Evolutionary conservation across 2,888 invertebrate genomes (phyloP), one percentile per base, ranked within the genome.

Genomic region (Plebejus anna): DNA sequence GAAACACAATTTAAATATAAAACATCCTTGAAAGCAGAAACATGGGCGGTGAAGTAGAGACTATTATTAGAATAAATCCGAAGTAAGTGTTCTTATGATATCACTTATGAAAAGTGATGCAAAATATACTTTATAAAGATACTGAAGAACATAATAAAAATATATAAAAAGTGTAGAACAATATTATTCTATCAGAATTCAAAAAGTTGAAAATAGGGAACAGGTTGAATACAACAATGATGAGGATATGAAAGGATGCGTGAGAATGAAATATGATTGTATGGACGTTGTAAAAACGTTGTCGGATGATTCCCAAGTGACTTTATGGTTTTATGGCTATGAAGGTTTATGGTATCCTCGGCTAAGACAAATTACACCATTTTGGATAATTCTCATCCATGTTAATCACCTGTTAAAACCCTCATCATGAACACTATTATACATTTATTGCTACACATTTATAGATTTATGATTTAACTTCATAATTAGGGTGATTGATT

Each of bases 181-280:
- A 32, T 36, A 36, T 66, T 36, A 5, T 66, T 66, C 13, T 28
- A 66, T 66, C 11, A 66, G 4, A 66, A 36, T 36, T 76, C 81
- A 79, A 75, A 77, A 87, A 61, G 66, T 47, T 59, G 4, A 61
- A 42, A 61, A 88, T 88, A 87, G 86, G 85, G 88, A 89, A 89
- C 90, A 91, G 90, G 89, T 88, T 88, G 90, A 84, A 84, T 88
- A 77, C 79, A 80, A 85, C 80, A 87, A 86, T 82, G 82, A 83
- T 80, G 81, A 66, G 32, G 66, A 32, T 42, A 11, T 71, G 38
- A 42, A 42, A 71, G 22, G 84, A 84, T 85, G 89, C 88, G 88
- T 85, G 86, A 88, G 85, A 86, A 90, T 92, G 86, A 92, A 88
- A 89, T 92, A 92, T 92, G 86, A 89, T 88, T 92, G 88, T 91